phyloP scores from a whole-genome alignment of 2,113 vertebrate genomes.

The Megaceryle maxima region DNA sequence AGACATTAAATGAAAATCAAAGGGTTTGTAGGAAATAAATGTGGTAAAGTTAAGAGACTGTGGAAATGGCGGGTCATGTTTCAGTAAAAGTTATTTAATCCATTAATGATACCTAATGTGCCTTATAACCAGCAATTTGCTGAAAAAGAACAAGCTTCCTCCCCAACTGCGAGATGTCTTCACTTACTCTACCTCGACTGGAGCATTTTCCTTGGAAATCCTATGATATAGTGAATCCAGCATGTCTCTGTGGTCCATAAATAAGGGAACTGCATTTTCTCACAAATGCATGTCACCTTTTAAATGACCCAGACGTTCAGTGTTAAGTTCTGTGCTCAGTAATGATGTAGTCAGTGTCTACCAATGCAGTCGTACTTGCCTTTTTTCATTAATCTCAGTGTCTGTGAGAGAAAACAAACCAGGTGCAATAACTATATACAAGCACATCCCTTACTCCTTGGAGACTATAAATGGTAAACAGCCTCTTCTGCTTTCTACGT shows the following conservation, averaged over 20 bases:
- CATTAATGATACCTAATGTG: neutral
- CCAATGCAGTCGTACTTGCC: neutral
- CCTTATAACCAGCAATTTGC: neutral
- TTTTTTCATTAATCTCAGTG: neutral
- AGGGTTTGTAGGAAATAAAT: slow-evolving; percentile 60
- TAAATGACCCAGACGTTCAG: neutral
- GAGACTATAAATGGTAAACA: neutral
- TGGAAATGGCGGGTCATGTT: neutral
- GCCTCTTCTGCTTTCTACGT: neutral
- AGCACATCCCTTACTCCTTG: neutral
- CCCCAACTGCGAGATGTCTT: neutral
- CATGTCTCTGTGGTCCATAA: neutral
- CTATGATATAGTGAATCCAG: neutral
- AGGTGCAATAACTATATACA: neutral
- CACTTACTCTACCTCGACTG: neutral
- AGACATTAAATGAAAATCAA: slow-evolving; percentile 60
- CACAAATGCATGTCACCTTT: neutral
- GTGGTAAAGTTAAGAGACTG: slow-evolving; percentile 36
- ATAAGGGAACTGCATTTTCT: neutral
- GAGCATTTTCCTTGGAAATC: neutral
- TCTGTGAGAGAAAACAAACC: neutral
- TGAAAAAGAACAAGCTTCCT: neutral
- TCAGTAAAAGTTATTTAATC: neutral
- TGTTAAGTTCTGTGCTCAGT: neutral
- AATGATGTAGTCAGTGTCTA: slow-evolving; percentile 41